Percentiles rank a stretch among this genome's conserved stretches.
Evolutionary conservation across 2,797 vertebrate genomes (phyloP).

Genomic region (Crenichthys baileyi): DNA sequence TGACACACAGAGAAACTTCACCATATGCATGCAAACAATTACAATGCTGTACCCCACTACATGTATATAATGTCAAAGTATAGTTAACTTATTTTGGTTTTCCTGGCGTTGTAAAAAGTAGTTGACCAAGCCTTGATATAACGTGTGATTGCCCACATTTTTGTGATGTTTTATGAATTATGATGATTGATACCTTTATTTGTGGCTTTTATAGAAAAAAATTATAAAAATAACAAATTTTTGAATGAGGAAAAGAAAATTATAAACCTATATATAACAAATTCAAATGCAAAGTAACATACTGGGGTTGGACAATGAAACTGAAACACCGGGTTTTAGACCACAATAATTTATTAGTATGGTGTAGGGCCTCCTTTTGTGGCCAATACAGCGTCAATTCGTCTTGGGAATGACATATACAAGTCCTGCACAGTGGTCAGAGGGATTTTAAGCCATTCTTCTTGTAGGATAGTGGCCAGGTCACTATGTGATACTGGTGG

Average conservation of each 20-base stretch:
- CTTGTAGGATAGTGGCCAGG: no score
- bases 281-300: not conserved
- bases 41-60: not conserved
- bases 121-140: not conserved
- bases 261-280: not conserved
- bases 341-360: no score
- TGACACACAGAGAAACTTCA: slow-evolving; percentile 17
- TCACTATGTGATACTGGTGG: no score
- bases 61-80: not conserved
- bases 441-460: no score
- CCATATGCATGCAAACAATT: not conserved
- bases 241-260: not conserved
- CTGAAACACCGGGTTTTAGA: no score
- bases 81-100: not conserved
- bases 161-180: not conserved
- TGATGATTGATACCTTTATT: not conserved
- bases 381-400: no score
- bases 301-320: no score
- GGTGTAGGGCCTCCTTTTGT: no score
- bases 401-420: no score
- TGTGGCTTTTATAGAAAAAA: not conserved
- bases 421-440: no score
- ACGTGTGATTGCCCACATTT: not conserved
- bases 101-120: not conserved
- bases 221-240: not conserved